Conservation (phyloP, 2,113 vertebrate species). For the Benitochromis conjunctus region DNA sequence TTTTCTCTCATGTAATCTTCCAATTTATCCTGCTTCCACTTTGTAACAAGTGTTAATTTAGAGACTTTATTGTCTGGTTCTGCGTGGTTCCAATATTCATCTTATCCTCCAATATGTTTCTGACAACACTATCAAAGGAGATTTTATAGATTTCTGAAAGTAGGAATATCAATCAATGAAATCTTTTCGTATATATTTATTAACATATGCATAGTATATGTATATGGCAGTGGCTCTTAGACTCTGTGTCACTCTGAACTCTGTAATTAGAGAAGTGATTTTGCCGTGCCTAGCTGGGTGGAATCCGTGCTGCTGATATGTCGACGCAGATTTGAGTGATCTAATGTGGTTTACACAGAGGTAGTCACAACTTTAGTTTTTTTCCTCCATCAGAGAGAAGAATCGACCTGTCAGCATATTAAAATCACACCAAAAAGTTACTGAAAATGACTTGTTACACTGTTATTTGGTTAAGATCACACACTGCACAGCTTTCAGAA, state of each 20-base stretch:
- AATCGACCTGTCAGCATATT: neutral
- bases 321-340: neutral
- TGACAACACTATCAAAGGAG: neutral
- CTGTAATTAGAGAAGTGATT: neutral
- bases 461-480: neutral
- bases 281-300: accelerated
- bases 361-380: neutral
- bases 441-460: neutral
- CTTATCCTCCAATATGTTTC: neutral
- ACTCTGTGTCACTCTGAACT: neutral
- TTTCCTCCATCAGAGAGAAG: neutral
- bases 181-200: neutral
- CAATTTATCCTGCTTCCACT: neutral
- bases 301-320: neutral
- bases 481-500: neutral
- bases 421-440: neutral
- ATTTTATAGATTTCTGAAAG: neutral
- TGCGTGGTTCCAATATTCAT: neutral
- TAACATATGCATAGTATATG: neutral
- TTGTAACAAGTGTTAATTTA: neutral
- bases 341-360: neutral
- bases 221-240: neutral
- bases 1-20: neutral
- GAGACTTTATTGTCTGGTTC: neutral
- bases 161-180: neutral